Evolutionary conservation across 2,888 invertebrate species (phyloP), one percentile per base, ranked within the genome.

Genomic region (Drepanosiphum platanoidis): DNA sequence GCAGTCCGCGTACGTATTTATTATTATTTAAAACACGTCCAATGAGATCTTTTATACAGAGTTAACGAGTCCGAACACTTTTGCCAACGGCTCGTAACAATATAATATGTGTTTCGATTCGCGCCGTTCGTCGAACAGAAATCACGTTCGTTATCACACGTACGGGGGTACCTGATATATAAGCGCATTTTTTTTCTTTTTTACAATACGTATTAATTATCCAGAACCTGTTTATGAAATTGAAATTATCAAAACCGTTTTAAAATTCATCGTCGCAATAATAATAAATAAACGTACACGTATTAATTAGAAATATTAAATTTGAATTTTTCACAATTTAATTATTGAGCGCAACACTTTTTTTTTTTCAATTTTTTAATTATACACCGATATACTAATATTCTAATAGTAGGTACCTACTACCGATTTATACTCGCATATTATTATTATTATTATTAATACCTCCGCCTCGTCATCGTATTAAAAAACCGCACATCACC

Each of bases 161-260:
- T 46, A 13, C 46, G 46, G n/a, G n/a, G n/a, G n/a, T n/a, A n/a
- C n/a, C n/a, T n/a, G n/a, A n/a, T n/a, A 52, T 22, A 52, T 4
- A 52, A 64, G 30, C 30, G 27, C 13, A 64, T 64, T 64, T 27
- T 2, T 39, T 64, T 64, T 27, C 2, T 39, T 22, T 36, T 27
- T n/a, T n/a, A 66, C n/a, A 64, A 34, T 36, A 79, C 46, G 42
- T 52, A 79, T 46, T 79, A 46, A 79, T 79, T 68, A 68, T 68
- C n/a, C 27, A 34, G 68, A 79, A 79, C 68, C 79, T 46, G 79
- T 79, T 79, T 64, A 1, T 68, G 34, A 46, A 79, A 66, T 79
- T 68, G 32, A 79, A 79, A 66, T 34, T 30, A 46, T 46, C 66
- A 7, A 66, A 77, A 68, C 46, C 8, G 4, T 78, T 66, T 79